Base-by-base conservation (phyloP, 2,888 invertebrate species). In the Polia nebulosa region DNA sequence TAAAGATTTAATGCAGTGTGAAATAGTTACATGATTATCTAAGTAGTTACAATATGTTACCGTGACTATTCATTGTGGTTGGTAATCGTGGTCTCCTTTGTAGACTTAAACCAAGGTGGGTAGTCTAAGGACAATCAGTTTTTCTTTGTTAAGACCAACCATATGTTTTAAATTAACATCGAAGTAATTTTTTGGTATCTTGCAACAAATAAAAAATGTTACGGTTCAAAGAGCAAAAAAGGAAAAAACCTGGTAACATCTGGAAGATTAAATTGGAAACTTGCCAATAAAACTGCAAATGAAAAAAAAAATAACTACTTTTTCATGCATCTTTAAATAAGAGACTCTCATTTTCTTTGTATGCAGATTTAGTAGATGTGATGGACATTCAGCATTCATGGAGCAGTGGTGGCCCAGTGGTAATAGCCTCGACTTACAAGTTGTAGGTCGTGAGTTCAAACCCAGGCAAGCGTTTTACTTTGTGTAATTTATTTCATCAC, bases 1-100 rank as follows among this genome's bases (percentile, higher is more conserved):
- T 53, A 56, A 57, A 67, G 57, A 57, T 66, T 68, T 53, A 56
- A 73, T 57, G 51, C 39, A 57, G 60, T 60, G 76, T 73, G 60
- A 69, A 69, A 67, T 67, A 72, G 45, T 58, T 66, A 75, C 63
- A 39, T 69, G 73, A 62, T 72, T 69, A 44, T 72, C n/a, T 45
- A 36, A 44, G 62, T 52, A 52, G 52, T 45, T 45, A 72, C 63
- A 52, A 13, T 11, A 20, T 39, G 44, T 61, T 34, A 13, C 52
- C 15, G 17, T 25, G 72, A 39, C 29, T 53, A 25, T 45, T 62
- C 39, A 25, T 45, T 20, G 52, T 44, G 34, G 34, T 49, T 8
- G 41, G 15, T 41, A 34, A 44, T 68, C 51, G 60, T 52, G 25
- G 15, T 44, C 9, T 51, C 27, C 13, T 52, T 69, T 69, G 44